A percentile compares a stretch with the other conserved stretches of the same genome.
Evolutionary conservation across 23 tunicate genomes (phyloP).

Genomic region (Trididemnum miniatum): DNA sequence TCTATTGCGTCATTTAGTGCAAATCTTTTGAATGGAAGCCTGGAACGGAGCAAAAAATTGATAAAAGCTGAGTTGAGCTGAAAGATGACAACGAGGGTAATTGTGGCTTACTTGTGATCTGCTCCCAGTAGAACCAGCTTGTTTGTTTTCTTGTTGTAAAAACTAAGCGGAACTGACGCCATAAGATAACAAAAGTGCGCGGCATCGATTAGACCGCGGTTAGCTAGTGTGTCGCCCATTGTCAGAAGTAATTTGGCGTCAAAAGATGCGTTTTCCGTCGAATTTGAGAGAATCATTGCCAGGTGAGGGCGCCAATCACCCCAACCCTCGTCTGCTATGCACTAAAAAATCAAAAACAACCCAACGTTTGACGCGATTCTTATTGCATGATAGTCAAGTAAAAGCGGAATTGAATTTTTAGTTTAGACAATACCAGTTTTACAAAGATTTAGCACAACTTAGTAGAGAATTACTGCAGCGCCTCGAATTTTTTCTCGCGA

Average conservation of each 20-base stretch:
- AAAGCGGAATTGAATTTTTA: too few relatives aligned
- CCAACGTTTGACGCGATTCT: too few relatives aligned
- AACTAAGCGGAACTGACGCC: conserved; percentile 81
- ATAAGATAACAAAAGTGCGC: conserved; percentile 97
- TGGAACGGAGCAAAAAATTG: conserved; percentile 16
- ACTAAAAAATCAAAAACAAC: conserved; percentile 32
- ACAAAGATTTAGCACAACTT: too few relatives aligned
- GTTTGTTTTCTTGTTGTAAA: conserved; percentile 47
- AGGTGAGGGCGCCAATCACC: conserved; percentile 99
- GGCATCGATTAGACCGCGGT: conserved; percentile 77
- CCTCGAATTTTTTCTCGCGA: too few relatives aligned
- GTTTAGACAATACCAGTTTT: too few relatives aligned
- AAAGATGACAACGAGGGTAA: too few relatives aligned
- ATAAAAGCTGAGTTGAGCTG: too few relatives aligned
- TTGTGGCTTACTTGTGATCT: conserved; percentile 79
- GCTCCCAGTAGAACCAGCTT: conserved; percentile 93
- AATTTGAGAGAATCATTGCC: conserved; percentile 97
- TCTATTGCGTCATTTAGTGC: conserved; percentile 67
- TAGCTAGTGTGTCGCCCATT: conserved; percentile 87
- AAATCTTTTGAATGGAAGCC: conserved; percentile 69
- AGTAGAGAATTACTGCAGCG: too few relatives aligned
- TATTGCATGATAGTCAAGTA: too few relatives aligned
- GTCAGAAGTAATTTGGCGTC: conserved; percentile 70
- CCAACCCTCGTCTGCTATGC: conserved; percentile 89
- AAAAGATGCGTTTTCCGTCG: conserved; percentile 52